phyloP scores from a whole-genome alignment of 2,888 invertebrate genomes.

The Colostygia pectinataria region DNA sequence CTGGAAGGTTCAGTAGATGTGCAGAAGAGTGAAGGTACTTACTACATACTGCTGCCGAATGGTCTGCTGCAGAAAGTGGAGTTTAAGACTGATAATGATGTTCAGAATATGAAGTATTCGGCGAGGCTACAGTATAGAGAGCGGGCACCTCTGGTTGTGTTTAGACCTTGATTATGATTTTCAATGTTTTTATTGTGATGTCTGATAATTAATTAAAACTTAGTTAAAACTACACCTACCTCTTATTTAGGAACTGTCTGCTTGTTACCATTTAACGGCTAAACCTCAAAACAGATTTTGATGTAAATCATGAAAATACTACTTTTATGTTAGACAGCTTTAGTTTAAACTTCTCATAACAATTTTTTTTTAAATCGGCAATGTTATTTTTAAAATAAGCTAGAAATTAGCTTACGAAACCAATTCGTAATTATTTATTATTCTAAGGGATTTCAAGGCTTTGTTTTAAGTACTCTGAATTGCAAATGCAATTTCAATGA shows the following conservation, averaged over 20 bases:
- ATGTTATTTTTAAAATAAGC: too few relatives aligned
- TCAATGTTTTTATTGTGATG: neutral
- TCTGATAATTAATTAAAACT: constrained; percentile 15
- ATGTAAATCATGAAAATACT: too few relatives aligned
- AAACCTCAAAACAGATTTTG: too few relatives aligned
- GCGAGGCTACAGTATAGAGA: constrained; percentile 81
- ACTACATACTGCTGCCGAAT: constrained; percentile 85
- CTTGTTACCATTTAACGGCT: too few relatives aligned
- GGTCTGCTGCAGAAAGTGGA: constrained; percentile 85
- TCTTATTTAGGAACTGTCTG: too few relatives aligned
- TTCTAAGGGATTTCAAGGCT: neutral
- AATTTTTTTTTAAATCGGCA: too few relatives aligned
- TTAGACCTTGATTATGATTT: constrained; percentile 49
- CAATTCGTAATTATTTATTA: too few relatives aligned
- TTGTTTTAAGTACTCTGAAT: neutral
- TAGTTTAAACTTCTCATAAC: too few relatives aligned
- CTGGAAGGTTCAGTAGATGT: constrained; percentile 68
- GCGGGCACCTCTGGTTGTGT: constrained; percentile 60
- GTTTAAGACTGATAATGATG: constrained; percentile 77
- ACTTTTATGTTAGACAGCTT: too few relatives aligned
- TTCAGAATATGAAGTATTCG: constrained; percentile 83
- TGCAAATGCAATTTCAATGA: neutral
- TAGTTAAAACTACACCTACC: neutral
- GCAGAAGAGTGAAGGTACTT: constrained; percentile 80
- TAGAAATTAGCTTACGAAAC: too few relatives aligned